These are phyloP conservation scores for Laothoe populi DNA, from an alignment of 2,888 invertebrate species.

Conservation along the genomic window DNA sequence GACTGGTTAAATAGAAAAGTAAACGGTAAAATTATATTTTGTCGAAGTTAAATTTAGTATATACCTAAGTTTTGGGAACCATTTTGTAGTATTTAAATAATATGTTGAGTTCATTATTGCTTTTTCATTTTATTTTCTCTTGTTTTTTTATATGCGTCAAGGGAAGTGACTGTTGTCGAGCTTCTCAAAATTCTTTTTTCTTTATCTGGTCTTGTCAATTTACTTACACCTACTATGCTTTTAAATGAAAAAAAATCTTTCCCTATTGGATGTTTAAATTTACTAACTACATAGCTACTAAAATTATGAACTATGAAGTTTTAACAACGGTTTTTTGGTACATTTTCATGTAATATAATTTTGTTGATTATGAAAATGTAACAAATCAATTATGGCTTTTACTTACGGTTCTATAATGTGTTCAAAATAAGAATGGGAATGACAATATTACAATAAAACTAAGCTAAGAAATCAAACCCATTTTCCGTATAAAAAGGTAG, in stretches of 20 bases:
- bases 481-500: too few species aligned
- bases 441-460: not conserved
- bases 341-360: not conserved
- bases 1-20: too few species aligned
- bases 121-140: not conserved
- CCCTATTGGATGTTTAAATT: not conserved
- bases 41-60: too few species aligned
- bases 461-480: too few species aligned
- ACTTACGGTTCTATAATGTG: not conserved
- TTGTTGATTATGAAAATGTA: not conserved
- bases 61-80: not conserved
- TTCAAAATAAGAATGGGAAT: not conserved
- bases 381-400: not conserved
- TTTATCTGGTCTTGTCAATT: not conserved
- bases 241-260: not conserved
- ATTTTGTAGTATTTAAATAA: not conserved
- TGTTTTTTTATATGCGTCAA: not conserved
- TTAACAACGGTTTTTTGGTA: not conserved
- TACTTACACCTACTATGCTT: not conserved
- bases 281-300: not conserved
- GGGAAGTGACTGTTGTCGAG: not conserved
- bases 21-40: too few species aligned
- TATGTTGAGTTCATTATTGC: not conserved
- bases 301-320: not conserved
- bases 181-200: not conserved